Conservation (phyloP, 1,140 invertebrate species). For the Pomacea maculata region DNA sequence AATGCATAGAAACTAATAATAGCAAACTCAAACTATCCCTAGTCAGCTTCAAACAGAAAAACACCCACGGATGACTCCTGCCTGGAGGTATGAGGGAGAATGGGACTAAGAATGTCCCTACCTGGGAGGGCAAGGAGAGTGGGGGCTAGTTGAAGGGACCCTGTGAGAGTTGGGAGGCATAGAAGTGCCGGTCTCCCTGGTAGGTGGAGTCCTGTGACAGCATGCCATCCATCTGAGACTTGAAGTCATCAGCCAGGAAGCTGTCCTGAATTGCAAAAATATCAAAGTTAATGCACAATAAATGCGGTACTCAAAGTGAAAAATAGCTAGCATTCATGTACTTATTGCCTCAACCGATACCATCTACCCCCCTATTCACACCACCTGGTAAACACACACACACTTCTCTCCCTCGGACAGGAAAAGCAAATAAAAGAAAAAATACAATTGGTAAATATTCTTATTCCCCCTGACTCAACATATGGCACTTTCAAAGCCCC, state of each 20-base stretch:
- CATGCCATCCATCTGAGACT: slow-evolving; percentile 92
- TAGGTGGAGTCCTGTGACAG: slow-evolving; percentile 95
- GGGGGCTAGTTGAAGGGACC: slow-evolving; percentile 63
- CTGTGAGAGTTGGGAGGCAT: slow-evolving; percentile 70
- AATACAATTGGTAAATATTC: no score
- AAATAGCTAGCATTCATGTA: no score
- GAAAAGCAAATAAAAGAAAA: no score
- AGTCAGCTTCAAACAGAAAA: background rate
- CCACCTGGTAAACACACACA: no score
- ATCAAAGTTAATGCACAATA: no score
- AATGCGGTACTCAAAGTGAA: no score
- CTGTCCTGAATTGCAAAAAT: slow-evolving; percentile 75
- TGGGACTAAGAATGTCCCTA: background rate
- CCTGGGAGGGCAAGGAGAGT: slow-evolving; percentile 20
- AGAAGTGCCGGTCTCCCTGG: slow-evolving; percentile 80
- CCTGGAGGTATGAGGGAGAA: background rate
- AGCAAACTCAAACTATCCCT: background rate
- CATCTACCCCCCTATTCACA: no score
- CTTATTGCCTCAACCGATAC: no score
- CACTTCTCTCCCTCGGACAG: no score
- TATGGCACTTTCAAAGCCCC: no score
- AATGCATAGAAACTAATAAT: background rate
- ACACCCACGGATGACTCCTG: background rate
- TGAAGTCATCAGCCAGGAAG: slow-evolving; percentile 84
- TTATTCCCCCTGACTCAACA: no score